Percentiles rank a stretch among this genome's conserved stretches.
Evolutionary conservation across 2,113 vertebrate species (phyloP).

Genomic region (Dicrurus megarhynchus): DNA sequence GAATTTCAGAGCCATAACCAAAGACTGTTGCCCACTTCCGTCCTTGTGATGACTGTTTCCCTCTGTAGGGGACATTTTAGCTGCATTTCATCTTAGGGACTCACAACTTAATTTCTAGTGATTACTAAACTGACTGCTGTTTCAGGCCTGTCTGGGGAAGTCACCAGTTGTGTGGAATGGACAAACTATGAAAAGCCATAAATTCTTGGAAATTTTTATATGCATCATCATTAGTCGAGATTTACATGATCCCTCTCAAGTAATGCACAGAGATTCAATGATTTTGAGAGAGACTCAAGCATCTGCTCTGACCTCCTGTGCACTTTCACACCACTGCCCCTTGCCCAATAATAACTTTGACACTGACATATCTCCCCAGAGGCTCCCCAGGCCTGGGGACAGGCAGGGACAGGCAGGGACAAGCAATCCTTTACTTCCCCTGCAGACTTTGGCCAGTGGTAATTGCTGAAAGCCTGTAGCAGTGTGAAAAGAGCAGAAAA

Average conservation of each 20-base stretch:
- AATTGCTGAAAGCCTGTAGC: not conserved
- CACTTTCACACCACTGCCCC: not conserved
- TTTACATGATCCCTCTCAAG: not conserved
- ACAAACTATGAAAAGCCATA: not conserved
- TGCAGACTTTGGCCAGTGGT: not conserved
- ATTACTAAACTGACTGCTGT: not conserved
- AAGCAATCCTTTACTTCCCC: not conserved
- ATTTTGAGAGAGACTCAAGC: not conserved
- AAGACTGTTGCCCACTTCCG: not conserved
- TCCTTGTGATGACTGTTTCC: not conserved
- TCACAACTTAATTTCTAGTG: not conserved
- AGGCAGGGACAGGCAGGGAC: not conserved
- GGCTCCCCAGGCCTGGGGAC: not conserved
- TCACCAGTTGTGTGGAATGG: not conserved
- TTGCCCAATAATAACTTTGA: not conserved
- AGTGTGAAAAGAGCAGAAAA: conserved; percentile 36
- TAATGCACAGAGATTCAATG: not conserved
- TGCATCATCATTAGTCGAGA: not conserved
- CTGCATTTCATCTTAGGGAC: not conserved
- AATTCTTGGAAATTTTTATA: not conserved
- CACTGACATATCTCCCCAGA: not conserved
- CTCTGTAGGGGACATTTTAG: not conserved
- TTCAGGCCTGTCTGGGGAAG: not conserved
- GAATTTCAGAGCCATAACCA: not conserved
- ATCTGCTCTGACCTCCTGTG: not conserved